Conservation (phyloP, 2,888 invertebrate genomes). For the Hypomecis punctinalis region DNA sequence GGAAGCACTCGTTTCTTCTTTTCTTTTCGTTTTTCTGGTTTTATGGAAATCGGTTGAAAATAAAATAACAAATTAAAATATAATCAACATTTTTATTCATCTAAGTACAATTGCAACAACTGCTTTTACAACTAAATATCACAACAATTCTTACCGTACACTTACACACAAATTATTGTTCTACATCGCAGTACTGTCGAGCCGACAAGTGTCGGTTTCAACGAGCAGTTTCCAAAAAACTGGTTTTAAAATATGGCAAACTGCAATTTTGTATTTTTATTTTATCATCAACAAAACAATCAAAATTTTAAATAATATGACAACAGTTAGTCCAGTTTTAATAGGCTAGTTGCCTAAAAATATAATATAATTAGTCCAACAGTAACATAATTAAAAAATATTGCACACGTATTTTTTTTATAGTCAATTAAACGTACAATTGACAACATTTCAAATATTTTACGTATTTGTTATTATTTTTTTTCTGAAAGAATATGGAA, state of each 20-base stretch:
- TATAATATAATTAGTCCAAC: too few species aligned
- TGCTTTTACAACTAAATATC: conserved; percentile 69
- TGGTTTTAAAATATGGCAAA: neutral
- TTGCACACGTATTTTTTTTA: too few species aligned
- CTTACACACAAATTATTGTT: conserved; percentile 22
- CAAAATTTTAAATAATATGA: neutral
- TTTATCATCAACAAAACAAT: neutral
- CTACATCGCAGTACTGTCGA: conserved; percentile 9
- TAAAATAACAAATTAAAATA: conserved; percentile 42
- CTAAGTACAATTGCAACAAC: conserved; percentile 61
- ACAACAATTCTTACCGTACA: conserved; percentile 57
- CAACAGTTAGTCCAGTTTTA: too few species aligned
- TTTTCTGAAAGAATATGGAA: too few species aligned
- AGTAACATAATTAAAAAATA: too few species aligned
- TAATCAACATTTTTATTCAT: conserved; percentile 52
- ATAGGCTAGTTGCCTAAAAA: too few species aligned
- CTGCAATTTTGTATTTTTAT: neutral
- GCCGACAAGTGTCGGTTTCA: neutral
- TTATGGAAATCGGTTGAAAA: conserved; percentile 2
- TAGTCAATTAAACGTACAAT: too few species aligned
- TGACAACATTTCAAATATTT: too few species aligned
- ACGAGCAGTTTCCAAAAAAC: neutral
- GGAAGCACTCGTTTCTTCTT: too few species aligned
- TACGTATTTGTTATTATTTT: too few species aligned
- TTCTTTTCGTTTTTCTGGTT: too few species aligned